Percentiles rank a stretch among this genome's conserved stretches.
phyloP scores from a whole-genome alignment of 2,113 vertebrate species.

The Syngnathus typhle region DNA sequence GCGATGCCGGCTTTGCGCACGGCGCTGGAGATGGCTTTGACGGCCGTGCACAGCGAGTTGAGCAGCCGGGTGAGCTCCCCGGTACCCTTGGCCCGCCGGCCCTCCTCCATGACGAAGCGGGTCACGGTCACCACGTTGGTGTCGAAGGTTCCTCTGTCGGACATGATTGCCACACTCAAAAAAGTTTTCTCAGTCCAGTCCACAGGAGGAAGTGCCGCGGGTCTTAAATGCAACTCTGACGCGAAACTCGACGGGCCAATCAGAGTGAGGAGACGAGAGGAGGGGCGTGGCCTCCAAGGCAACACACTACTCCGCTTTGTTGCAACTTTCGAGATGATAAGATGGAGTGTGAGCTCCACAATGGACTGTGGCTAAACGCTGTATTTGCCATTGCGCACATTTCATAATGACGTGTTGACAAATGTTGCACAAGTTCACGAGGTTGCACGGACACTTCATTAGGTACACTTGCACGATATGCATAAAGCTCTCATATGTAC shows the following conservation, averaged over 20 bases:
- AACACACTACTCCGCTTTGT: conserved; percentile 12
- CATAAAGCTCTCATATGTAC: too few relatives aligned
- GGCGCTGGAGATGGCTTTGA: conserved; percentile 91
- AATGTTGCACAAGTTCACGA: neutral
- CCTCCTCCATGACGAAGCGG: conserved; percentile 89
- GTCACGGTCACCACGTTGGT: conserved; percentile 89
- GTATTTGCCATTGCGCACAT: neutral
- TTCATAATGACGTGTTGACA: neutral
- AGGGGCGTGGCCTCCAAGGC: conserved; percentile 39
- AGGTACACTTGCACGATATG: neutral
- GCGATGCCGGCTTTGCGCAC: conserved; percentile 93
- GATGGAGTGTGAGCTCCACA: conserved; percentile 6
- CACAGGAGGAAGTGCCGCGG: conserved; percentile 16
- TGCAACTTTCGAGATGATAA: neutral
- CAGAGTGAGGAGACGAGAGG: conserved; percentile 1
- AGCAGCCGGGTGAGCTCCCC: conserved; percentile 91
- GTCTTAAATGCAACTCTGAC: conserved; percentile 41
- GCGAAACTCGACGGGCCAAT: conserved; percentile 48
- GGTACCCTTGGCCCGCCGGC: conserved; percentile 78
- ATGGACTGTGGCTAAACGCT: neutral
- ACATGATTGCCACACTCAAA: conserved; percentile 62
- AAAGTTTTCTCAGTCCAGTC: neutral
- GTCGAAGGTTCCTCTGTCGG: conserved; percentile 79
- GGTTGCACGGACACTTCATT: neutral
- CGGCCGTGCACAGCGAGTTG: conserved; percentile 83